phyloP scores from a whole-genome alignment of 2,888 invertebrate genomes.

The Xylocampa areola region DNA sequence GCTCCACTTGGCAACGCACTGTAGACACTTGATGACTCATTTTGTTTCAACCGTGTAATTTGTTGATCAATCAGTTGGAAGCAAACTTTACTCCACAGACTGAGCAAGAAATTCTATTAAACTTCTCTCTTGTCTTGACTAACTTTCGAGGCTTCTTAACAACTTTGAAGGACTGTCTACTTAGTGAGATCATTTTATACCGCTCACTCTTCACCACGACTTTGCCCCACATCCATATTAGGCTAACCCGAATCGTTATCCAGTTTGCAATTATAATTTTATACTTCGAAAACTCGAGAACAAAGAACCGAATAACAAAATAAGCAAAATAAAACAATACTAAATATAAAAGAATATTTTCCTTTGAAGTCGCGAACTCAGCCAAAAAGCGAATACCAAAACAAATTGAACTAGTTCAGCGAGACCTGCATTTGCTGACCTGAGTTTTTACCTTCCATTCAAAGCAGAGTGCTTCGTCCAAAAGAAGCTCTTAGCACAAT shows the following conservation, averaged over 20 bases:
- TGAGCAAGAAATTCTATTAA: constrained; percentile 77
- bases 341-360: constrained; percentile 22
- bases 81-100: constrained; percentile 49
- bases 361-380: constrained; percentile 37
- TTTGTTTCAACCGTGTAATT: constrained; percentile 19
- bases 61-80: constrained; percentile 54
- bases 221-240: constrained; percentile 35
- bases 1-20: not conserved
- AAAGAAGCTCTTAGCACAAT: constrained; percentile 54
- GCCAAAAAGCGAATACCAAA: constrained; percentile 37
- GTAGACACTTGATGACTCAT: constrained; percentile 19
- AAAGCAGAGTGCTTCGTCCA: constrained; percentile 32
- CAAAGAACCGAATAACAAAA: constrained; percentile 20
- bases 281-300: constrained; percentile 21
- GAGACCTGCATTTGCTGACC: constrained; percentile 37
- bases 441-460: constrained; percentile 51
- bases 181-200: constrained; percentile 70
- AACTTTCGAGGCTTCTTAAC: constrained; percentile 75
- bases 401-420: constrained; percentile 42
- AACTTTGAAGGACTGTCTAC: constrained; percentile 75
- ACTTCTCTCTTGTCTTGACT: constrained; percentile 67
- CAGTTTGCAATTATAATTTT: constrained; percentile 39
- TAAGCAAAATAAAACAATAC: constrained; percentile 29
- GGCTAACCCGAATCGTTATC: constrained; percentile 19
- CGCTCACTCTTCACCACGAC: constrained; percentile 43